phyloP scores from a whole-genome alignment of 2,888 invertebrate genomes.

The Trichogramma dendrolimi region DNA sequence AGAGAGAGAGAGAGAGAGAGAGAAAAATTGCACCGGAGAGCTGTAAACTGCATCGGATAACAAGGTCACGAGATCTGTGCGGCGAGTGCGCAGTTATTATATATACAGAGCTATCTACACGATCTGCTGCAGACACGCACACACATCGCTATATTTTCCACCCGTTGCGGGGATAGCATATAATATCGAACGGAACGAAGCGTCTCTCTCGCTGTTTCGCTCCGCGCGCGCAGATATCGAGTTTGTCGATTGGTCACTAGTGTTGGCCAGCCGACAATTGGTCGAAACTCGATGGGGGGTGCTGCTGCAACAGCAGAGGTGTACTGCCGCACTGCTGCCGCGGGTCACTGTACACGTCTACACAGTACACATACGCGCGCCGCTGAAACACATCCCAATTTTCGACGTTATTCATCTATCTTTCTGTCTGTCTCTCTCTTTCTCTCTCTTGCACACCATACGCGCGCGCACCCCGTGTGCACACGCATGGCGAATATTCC shows the following conservation, averaged over 20 bases:
- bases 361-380: constrained; percentile 10
- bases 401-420: constrained; percentile 17
- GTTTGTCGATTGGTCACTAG: constrained; percentile 42
- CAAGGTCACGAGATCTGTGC: too few relatives aligned
- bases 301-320: background rate
- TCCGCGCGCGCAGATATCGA: constrained; percentile 19
- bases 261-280: constrained; percentile 39
- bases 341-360: constrained; percentile 24
- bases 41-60: too few relatives aligned
- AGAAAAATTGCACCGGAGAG: too few relatives aligned
- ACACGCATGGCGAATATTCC: background rate
- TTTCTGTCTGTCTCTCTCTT: too few relatives aligned
- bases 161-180: too few relatives aligned
- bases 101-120: too few relatives aligned
- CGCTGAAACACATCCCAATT: constrained; percentile 25
- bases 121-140: too few relatives aligned
- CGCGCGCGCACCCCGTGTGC: constrained; percentile 19
- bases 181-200: background rate
- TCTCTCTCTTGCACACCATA: constrained; percentile 27
- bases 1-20: too few relatives aligned
- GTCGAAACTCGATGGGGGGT: constrained; percentile 33
- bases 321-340: constrained; percentile 15
- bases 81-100: too few relatives aligned
- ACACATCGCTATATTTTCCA: too few relatives aligned
- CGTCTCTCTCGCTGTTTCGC: background rate